Evolutionary conservation across 1,140 invertebrate species (phyloP).

Genomic region (Cydia amplana): DNA sequence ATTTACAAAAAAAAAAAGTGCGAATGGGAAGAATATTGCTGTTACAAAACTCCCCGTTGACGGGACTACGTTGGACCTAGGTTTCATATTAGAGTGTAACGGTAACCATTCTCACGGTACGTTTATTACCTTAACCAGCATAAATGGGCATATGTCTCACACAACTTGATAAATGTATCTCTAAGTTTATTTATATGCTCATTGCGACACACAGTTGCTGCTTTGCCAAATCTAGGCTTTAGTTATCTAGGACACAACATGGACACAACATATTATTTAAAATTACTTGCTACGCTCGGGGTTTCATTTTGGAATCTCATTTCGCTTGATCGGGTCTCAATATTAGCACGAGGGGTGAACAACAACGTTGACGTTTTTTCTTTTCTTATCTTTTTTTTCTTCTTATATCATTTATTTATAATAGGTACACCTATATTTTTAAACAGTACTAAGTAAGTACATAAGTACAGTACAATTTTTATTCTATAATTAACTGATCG

Average conservation of each 20-base stretch:
- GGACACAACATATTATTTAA: too few relatives aligned
- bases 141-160: constrained; percentile 25
- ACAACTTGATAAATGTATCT: not conserved
- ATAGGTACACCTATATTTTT: constrained; percentile 19
- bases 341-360: too few relatives aligned
- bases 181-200: not conserved
- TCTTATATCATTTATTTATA: too few relatives aligned
- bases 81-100: constrained; percentile 6
- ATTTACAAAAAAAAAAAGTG: too few relatives aligned
- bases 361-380: too few relatives aligned
- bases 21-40: not conserved
- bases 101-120: constrained; percentile 17
- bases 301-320: too few relatives aligned
- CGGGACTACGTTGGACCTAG: not conserved
- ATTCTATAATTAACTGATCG: too few relatives aligned
- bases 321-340: too few relatives aligned
- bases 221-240: not conserved
- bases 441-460: not conserved
- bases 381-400: too few relatives aligned
- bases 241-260: not conserved
- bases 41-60: not conserved
- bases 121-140: not conserved
- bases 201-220: not conserved
- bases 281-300: too few relatives aligned
- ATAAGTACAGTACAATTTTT: too few relatives aligned